Conservation (phyloP, 2,888 invertebrate genomes). For the Apotomis turbidana region DNA sequence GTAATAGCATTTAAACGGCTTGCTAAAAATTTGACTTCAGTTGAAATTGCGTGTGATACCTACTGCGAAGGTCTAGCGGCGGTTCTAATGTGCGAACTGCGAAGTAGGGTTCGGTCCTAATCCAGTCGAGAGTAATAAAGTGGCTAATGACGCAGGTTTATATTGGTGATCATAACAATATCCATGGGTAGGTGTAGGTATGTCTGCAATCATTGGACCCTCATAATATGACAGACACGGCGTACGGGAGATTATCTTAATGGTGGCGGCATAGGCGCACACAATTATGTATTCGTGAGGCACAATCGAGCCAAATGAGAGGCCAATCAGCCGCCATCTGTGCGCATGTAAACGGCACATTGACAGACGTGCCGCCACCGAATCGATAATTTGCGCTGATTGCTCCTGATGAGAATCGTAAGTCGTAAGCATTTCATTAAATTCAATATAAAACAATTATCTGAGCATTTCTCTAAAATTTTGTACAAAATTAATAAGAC, state of each 20-base stretch:
- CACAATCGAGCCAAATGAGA: slow-evolving; percentile 80
- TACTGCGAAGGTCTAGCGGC: background rate
- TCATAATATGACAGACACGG: slow-evolving; percentile 51
- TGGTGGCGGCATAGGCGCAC: slow-evolving; percentile 63
- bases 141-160: slow-evolving; percentile 8
- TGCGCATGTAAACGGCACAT: slow-evolving; percentile 58
- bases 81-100: slow-evolving; percentile 1
- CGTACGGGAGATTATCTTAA: slow-evolving; percentile 74
- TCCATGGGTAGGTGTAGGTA: slow-evolving; percentile 24
- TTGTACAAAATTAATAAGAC: too few relatives aligned
- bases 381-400: slow-evolving; percentile 64
- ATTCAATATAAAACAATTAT: background rate
- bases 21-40: slow-evolving; percentile 46
- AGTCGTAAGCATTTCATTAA: slow-evolving; percentile 13
- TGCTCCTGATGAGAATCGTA: slow-evolving; percentile 21
- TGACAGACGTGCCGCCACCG: slow-evolving; percentile 67
- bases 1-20: slow-evolving; percentile 54
- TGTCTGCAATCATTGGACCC: slow-evolving; percentile 60
- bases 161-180: slow-evolving; percentile 24
- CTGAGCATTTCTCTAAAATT: too few relatives aligned
- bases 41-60: slow-evolving; percentile 11
- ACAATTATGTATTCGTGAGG: slow-evolving; percentile 78
- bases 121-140: slow-evolving; percentile 19
- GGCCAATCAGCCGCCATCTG: slow-evolving; percentile 73
- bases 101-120: slow-evolving; percentile 9